These are phyloP conservation scores for Cottus gobio DNA, from an alignment of 2,113 vertebrate genomes.

Conservation along the genomic window DNA sequence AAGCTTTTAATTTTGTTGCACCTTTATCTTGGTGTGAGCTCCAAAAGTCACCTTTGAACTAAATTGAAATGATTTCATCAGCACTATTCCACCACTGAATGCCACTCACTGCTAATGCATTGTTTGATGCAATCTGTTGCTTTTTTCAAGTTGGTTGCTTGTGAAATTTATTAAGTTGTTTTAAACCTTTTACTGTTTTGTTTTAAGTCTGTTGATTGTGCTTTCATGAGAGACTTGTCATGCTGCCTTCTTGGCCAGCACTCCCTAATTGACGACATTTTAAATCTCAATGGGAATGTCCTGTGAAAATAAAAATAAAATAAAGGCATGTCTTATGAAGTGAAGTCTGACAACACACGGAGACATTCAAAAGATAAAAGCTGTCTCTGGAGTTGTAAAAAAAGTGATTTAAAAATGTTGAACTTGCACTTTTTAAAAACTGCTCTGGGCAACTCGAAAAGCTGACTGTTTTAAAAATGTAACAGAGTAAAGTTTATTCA, in stretches of 20 bases:
- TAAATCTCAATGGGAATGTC: too few relatives aligned
- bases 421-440: background rate
- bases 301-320: too few relatives aligned
- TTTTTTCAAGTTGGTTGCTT: too few relatives aligned
- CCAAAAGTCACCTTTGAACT: too few relatives aligned
- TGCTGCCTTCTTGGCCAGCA: too few relatives aligned
- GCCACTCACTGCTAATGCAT: background rate
- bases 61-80: too few relatives aligned
- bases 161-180: too few relatives aligned
- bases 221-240: background rate
- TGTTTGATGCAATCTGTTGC: background rate
- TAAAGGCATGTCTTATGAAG: too few relatives aligned
- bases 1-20: too few relatives aligned
- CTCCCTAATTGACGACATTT: too few relatives aligned
- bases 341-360: too few relatives aligned
- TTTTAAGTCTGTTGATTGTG: background rate
- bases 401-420: background rate
- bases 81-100: background rate
- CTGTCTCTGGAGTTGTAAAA: background rate
- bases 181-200: background rate
- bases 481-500: background rate
- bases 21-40: too few relatives aligned
- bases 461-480: background rate
- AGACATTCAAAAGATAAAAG: background rate
- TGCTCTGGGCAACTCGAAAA: background rate